phyloP scores from a whole-genome alignment of 2,113 vertebrate genomes.

The Dipodomys merriami region DNA sequence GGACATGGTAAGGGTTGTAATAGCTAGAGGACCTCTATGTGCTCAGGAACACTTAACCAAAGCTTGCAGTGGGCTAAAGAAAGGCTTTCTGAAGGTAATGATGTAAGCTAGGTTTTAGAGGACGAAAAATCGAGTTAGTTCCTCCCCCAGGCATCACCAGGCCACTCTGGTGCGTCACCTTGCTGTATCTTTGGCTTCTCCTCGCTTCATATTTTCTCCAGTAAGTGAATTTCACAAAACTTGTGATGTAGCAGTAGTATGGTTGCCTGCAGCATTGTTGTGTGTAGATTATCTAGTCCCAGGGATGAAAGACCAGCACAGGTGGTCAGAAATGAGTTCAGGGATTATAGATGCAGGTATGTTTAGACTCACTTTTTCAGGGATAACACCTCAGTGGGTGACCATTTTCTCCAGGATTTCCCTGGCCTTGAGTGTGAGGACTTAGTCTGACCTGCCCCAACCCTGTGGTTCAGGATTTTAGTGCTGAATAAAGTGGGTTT shows the following conservation, averaged over 20 bases:
- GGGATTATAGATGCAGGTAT: background rate
- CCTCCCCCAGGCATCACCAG: background rate
- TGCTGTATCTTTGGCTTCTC: background rate
- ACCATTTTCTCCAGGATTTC: background rate
- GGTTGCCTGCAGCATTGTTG: background rate
- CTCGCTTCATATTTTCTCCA: background rate
- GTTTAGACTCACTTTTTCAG: background rate
- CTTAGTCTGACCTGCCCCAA: background rate
- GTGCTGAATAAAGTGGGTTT: constrained; percentile 60
- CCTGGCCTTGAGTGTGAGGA: background rate
- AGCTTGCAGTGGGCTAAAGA: background rate
- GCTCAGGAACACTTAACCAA: background rate
- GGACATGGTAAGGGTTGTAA: background rate
- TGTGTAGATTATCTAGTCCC: constrained; percentile 52
- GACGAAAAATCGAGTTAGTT: background rate
- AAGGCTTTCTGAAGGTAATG: constrained; percentile 22
- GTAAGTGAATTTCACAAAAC: background rate
- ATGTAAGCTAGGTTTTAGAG: background rate
- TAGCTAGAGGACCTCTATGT: background rate
- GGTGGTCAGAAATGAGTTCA: background rate
- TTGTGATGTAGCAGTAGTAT: background rate
- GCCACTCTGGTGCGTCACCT: background rate
- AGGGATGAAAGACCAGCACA: background rate
- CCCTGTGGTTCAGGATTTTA: background rate
- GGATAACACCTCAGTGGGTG: background rate